These are phyloP conservation scores for Drosophila meridionalis DNA, from an alignment of 2,888 invertebrate genomes.

Conservation along the genomic window DNA sequence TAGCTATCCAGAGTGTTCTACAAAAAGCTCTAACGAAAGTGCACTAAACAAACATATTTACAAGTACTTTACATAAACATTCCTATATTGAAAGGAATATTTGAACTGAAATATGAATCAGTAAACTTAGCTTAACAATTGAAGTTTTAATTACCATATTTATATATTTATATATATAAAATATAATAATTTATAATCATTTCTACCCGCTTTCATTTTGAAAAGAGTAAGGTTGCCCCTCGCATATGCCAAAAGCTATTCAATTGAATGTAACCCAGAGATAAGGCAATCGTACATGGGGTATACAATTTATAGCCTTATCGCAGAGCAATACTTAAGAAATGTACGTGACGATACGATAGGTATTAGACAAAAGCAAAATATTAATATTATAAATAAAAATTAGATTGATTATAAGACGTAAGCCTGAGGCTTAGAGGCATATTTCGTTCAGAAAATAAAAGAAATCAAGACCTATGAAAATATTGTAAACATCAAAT, in stretches of 20 bases:
- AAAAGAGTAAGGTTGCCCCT: neutral
- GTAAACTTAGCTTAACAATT: neutral
- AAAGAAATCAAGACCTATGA: neutral
- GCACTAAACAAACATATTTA: neutral
- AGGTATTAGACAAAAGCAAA: conserved; percentile 3
- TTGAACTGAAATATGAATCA: neutral
- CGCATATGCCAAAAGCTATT: neutral
- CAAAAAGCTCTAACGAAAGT: neutral
- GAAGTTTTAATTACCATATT: too few species aligned
- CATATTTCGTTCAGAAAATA: neutral
- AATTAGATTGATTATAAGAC: neutral
- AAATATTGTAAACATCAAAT: neutral
- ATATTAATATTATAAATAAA: neutral
- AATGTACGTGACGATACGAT: conserved; percentile 24
- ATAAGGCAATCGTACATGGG: conserved; percentile 24
- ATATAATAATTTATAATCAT: neutral
- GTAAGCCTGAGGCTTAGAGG: neutral
- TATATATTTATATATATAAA: neutral
- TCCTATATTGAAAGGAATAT: neutral
- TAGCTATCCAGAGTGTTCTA: neutral
- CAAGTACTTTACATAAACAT: neutral
- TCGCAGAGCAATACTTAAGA: conserved; percentile 11
- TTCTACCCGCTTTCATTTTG: neutral
- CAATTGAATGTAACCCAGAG: neutral
- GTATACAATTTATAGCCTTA: conserved; percentile 21